These are phyloP conservation scores for Cataglyphis rosenhaueri DNA, from an alignment of 2,888 invertebrate species.

Conservation along the genomic window DNA sequence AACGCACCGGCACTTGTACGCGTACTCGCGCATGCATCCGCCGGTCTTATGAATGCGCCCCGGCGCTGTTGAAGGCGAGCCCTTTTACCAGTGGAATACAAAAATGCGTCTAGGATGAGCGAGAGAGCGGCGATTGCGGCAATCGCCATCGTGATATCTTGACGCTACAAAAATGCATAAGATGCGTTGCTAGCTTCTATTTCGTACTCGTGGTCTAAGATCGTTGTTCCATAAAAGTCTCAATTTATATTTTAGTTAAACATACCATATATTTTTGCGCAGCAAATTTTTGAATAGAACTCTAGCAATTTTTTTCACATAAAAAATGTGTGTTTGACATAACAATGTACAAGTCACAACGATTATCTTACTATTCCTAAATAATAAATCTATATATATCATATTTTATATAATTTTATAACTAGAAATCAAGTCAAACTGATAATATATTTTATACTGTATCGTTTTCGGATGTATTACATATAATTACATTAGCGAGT, in stretches of 20 bases:
- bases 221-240: no score
- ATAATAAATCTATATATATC: conserved; percentile 29
- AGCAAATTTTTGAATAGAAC: neutral
- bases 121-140: conserved; percentile 3
- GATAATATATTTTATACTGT: neutral
- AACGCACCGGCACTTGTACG: conserved; percentile 68
- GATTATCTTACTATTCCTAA: neutral
- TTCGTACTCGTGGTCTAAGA: no score
- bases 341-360: neutral
- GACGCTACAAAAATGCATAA: conserved; percentile 17
- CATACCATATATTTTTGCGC: neutral
- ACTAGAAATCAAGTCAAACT: neutral
- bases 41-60: conserved; percentile 61
- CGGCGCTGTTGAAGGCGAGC: conserved; percentile 47
- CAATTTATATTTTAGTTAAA: no score
- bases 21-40: conserved; percentile 54
- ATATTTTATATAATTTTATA: neutral
- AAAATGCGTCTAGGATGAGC: conserved; percentile 40
- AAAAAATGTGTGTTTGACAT: neutral
- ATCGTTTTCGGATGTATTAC: neutral
- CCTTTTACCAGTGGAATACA: conserved; percentile 31
- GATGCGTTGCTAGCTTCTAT: conserved; percentile 10
- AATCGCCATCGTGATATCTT: conserved; percentile 14
- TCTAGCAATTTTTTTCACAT: neutral
- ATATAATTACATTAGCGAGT: neutral